A percentile compares a stretch with the other conserved stretches of the same genome.
Conservation (phyloP, 2,888 invertebrate genomes). For the Willowsia nigromaculata region DNA sequence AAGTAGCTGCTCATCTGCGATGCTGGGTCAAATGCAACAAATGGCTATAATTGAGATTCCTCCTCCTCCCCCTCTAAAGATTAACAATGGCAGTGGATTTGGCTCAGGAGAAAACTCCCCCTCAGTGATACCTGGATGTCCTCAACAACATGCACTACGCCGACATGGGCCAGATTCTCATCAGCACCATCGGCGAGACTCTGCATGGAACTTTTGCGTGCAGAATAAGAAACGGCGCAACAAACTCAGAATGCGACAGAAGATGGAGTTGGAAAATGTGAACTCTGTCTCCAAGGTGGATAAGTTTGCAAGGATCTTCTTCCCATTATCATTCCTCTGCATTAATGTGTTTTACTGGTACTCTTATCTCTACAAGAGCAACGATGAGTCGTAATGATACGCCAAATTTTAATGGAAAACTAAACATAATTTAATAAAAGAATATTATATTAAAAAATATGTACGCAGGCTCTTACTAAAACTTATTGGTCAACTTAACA, state of each 20-base stretch:
- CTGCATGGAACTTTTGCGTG: slow-evolving; percentile 75
- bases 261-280: slow-evolving; percentile 81
- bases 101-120: slow-evolving; percentile 56
- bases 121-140: slow-evolving; percentile 43
- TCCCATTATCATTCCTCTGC: slow-evolving; percentile 87
- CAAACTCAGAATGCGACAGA: slow-evolving; percentile 12
- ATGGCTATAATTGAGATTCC: slow-evolving; percentile 45
- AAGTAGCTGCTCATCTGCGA: neutral
- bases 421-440: neutral
- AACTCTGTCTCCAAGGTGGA: slow-evolving; percentile 92
- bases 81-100: slow-evolving; percentile 75
- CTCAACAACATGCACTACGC: slow-evolving; percentile 11
- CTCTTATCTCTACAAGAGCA: slow-evolving; percentile 85
- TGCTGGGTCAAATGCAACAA: slow-evolving; percentile 26
- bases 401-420: neutral
- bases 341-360: slow-evolving; percentile 91
- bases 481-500: neutral
- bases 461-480: neutral
- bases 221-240: slow-evolving; percentile 23
- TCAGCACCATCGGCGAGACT: slow-evolving; percentile 57
- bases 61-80: slow-evolving; percentile 30
- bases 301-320: slow-evolving; percentile 87
- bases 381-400: slow-evolving; percentile 25
- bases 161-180: neutral
- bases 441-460: neutral